Conservation (phyloP, 2,888 invertebrate genomes). For the Temnothorax rugatulus region DNA sequence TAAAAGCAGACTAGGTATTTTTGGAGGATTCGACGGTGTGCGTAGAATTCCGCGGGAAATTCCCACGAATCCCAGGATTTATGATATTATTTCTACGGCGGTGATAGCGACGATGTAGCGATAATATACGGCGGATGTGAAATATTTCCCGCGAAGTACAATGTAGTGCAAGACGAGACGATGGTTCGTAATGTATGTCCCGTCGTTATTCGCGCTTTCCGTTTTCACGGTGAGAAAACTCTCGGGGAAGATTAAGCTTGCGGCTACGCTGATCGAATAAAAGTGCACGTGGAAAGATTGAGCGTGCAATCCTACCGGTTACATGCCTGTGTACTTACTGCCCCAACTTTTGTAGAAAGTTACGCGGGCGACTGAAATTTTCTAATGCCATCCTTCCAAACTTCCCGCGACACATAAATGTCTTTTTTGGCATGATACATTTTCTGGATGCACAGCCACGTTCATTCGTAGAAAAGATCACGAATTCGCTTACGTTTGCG, state of each 20-base stretch:
- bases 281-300: constrained; percentile 43
- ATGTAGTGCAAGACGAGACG: constrained; percentile 47
- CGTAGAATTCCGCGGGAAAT: constrained; percentile 23
- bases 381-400: constrained; percentile 42
- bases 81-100: constrained; percentile 56
- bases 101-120: constrained; percentile 54
- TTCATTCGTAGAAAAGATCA: constrained; percentile 28
- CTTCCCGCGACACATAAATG: constrained; percentile 31
- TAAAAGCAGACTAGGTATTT: constrained; percentile 39
- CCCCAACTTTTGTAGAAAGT: constrained; percentile 15
- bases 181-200: constrained; percentile 55
- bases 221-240: constrained; percentile 35
- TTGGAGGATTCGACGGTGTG: constrained; percentile 4
- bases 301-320: constrained; percentile 38
- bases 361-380: constrained; percentile 39
- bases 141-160: constrained; percentile 50
- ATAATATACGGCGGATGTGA: constrained; percentile 55
- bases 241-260: constrained; percentile 43
- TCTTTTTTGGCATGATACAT: constrained; percentile 41
- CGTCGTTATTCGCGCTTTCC: constrained; percentile 42
- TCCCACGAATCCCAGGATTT: constrained; percentile 38
- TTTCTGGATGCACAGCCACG: constrained; percentile 27
- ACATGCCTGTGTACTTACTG: not conserved
- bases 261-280: constrained; percentile 47
- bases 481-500: constrained; percentile 50